These are phyloP conservation scores for Leptonema lineaticorne DNA, from an alignment of 1,140 invertebrate species.

Conservation along the genomic window DNA sequence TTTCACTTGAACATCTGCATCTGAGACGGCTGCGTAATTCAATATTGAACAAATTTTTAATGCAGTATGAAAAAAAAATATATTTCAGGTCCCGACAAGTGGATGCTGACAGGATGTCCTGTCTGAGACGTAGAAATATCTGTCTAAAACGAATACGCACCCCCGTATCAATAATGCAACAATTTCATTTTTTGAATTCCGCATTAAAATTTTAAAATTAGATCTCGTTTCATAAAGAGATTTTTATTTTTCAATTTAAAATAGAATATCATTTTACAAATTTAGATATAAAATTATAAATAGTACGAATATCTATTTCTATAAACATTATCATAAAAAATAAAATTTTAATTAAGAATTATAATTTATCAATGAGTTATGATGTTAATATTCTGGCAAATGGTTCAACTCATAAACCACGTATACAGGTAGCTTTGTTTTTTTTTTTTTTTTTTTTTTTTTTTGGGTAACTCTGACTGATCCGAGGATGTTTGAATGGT, in stretches of 20 bases:
- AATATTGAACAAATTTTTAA: slow-evolving; percentile 40
- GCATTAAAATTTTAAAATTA: too few species aligned
- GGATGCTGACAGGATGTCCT: slow-evolving; percentile 41
- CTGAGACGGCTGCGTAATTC: slow-evolving; percentile 37
- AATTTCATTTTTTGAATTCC: too few species aligned
- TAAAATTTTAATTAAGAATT: too few species aligned
- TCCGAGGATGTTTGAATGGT: slow-evolving; percentile 34
- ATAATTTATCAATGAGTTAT: too few species aligned
- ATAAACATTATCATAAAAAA: background rate
- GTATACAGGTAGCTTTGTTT: slow-evolving; percentile 32
- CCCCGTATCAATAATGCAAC: too few species aligned
- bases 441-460: background rate
- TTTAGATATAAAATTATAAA: too few species aligned
- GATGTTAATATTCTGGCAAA: background rate
- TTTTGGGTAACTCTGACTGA: background rate
- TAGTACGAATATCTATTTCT: background rate
- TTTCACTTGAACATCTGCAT: slow-evolving; percentile 16
- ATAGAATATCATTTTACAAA: too few species aligned
- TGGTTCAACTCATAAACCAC: background rate
- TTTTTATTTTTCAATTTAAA: background rate
- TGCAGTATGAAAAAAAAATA: slow-evolving; percentile 25
- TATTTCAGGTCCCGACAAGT: slow-evolving; percentile 37
- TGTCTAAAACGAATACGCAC: slow-evolving; percentile 11
- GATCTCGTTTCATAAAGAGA: too few species aligned
- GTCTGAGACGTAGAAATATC: slow-evolving; percentile 38